phyloP scores from a whole-genome alignment of 1,140 invertebrate species.

The Condylostylus longicornis region DNA sequence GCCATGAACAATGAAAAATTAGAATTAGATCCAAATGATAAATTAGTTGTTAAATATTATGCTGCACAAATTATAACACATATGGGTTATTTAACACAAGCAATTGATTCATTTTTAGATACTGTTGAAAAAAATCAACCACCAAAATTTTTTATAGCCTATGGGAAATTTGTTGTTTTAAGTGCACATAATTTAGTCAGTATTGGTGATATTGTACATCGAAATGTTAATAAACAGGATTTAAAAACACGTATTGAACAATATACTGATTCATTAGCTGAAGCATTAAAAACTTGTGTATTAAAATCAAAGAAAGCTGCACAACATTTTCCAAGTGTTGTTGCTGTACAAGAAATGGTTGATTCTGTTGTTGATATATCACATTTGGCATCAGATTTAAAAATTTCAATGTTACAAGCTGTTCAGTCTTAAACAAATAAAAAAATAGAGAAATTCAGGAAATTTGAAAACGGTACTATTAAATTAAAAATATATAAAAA shows the following conservation, averaged over 20 bases:
- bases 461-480: too few relatives aligned
- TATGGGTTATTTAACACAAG: slow-evolving; percentile 66
- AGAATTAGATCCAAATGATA: slow-evolving; percentile 59
- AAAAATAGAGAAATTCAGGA: too few relatives aligned
- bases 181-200: slow-evolving; percentile 84
- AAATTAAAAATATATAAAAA: too few relatives aligned
- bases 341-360: slow-evolving; percentile 84
- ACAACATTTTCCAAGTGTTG: slow-evolving; percentile 76
- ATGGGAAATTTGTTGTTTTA: slow-evolving; percentile 85
- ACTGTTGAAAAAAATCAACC: slow-evolving; percentile 86
- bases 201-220: slow-evolving; percentile 81
- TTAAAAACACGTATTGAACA: slow-evolving; percentile 56
- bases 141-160: slow-evolving; percentile 81
- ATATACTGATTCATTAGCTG: slow-evolving; percentile 69
- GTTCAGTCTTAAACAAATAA: slow-evolving; percentile 14
- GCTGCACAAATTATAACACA: slow-evolving; percentile 69
- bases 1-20: slow-evolving; percentile 34
- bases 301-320: slow-evolving; percentile 79
- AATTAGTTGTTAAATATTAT: slow-evolving; percentile 73
- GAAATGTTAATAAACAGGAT: slow-evolving; percentile 55
- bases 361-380: slow-evolving; percentile 74
- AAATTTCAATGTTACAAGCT: slow-evolving; percentile 45
- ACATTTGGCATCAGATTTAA: slow-evolving; percentile 58
- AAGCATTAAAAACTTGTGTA: slow-evolving; percentile 68
- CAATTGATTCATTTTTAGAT: slow-evolving; percentile 80